Conservation (phyloP, 2,888 invertebrate species). For the Monopis laevigella region DNA sequence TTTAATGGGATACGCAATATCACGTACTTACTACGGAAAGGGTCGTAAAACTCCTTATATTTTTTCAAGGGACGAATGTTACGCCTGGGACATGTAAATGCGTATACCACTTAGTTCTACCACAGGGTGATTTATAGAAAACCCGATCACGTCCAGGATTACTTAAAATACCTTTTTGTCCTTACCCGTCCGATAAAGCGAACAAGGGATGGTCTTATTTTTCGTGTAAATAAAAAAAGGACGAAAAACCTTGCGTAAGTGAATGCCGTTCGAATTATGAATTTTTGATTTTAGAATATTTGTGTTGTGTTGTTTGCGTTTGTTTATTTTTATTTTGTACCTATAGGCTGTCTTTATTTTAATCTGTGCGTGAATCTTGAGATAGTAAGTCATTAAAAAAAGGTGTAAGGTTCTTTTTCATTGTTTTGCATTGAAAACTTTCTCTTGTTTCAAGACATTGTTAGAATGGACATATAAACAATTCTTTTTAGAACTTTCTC, state of each 20-base stretch:
- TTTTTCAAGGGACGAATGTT: constrained; percentile 8
- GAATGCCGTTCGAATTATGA: background rate
- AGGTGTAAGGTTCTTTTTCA: no score
- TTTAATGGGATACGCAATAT: no score
- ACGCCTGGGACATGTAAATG: constrained; percentile 10
- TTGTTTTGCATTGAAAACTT: no score
- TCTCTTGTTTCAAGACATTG: no score
- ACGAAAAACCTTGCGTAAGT: background rate
- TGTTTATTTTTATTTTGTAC: no score
- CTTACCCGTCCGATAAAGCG: constrained; percentile 1
- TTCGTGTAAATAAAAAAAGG: constrained; percentile 1
- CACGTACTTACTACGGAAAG: no score
- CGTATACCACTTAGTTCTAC: constrained; percentile 2
- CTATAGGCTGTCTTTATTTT: no score
- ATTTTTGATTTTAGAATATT: background rate
- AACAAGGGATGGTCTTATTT: constrained; percentile 4
- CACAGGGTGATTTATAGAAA: constrained; percentile 22
- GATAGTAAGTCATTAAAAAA: no score
- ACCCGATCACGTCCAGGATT: constrained; percentile 24
- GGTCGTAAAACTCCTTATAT: constrained; percentile 3
- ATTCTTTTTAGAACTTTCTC: no score
- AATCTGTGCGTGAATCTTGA: no score
- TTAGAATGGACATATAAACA: no score
- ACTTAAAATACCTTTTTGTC: constrained; percentile 20
- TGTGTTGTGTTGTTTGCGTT: no score